Base-by-base conservation (phyloP, 1,140 invertebrate species). In the Lasaia peninsularis region DNA sequence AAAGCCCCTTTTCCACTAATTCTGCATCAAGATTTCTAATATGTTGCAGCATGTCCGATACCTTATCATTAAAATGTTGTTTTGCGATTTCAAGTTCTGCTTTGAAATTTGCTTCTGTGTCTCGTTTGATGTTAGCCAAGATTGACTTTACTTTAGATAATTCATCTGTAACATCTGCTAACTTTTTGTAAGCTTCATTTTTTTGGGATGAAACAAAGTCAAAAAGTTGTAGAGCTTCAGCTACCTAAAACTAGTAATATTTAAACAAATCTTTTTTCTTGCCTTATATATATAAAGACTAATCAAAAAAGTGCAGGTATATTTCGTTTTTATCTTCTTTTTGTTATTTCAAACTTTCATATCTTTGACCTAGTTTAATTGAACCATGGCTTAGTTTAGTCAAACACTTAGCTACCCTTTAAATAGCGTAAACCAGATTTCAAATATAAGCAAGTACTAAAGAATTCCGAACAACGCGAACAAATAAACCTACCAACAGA, bases 51-150 rank as follows among this genome's bases (percentile, higher is more conserved):
- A 90, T 90, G 31, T 90, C 88, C 7, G 80, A 66, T 28, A 90
- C 71, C 70, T 90, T 90, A 20, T 89, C 87, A 55, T 90, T 89
- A 50, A 86, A 90, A 50, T 78, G 80, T 14, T 88, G 76, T 63
- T 76, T 89, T 1, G 82, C 55, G 54, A 84, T 73, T 16, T 89
- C 85, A 40, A 88, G 56, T 68, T 89, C 87, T 52, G 54, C 70
- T 63, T 78, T 79, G 33, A 69, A 80, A 32, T 56, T 63, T 18
- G 63, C 51, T 59, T 86, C 78, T 18, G 70, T 63, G 5, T 88
- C 77, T 21, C 68, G 72, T 57, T 75, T 75, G 6, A 81, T 60
- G 18, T 67, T 71, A 1, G 70, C 56, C 51, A 89, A 56, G 4
- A 56, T 61, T 40, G 78, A 66, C 49, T 81, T 83, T 10, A 84